These are phyloP conservation scores for Alca torda DNA, from an alignment of 2,797 vertebrate genomes.

Conservation along the genomic window DNA sequence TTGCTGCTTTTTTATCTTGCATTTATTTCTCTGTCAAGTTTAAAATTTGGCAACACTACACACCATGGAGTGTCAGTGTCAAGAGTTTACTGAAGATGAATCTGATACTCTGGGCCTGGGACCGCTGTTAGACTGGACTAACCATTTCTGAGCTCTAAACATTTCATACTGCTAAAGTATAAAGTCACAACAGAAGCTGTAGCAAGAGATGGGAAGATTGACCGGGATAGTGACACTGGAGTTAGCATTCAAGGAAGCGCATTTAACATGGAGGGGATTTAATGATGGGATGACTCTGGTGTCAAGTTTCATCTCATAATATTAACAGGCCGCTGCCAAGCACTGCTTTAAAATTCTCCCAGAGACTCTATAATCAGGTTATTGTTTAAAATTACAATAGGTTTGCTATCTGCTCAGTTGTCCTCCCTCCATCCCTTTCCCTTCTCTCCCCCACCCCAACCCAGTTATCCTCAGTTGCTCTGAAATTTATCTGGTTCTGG, in stretches of 20 bases:
- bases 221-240: background rate
- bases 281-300: background rate
- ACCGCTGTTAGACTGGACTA: background rate
- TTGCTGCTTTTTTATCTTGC: slow-evolving; percentile 56
- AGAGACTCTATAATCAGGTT: background rate
- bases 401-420: background rate
- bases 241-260: background rate
- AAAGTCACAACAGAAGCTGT: background rate
- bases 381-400: background rate
- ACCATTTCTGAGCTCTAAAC: background rate
- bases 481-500: background rate
- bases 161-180: background rate
- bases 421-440: background rate
- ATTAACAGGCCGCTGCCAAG: background rate
- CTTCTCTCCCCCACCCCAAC: background rate
- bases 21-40: slow-evolving; percentile 25
- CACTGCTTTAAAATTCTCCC: background rate
- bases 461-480: background rate
- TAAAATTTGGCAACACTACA: slow-evolving; percentile 33
- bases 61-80: background rate
- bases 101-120: background rate
- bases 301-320: background rate
- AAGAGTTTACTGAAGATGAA: slow-evolving; percentile 18
- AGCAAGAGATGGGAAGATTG: background rate
- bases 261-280: background rate